A percentile compares a stretch with the other conserved stretches of the same genome.
phyloP scores from a whole-genome alignment of 2,113 vertebrate species.

The Indri indri region DNA sequence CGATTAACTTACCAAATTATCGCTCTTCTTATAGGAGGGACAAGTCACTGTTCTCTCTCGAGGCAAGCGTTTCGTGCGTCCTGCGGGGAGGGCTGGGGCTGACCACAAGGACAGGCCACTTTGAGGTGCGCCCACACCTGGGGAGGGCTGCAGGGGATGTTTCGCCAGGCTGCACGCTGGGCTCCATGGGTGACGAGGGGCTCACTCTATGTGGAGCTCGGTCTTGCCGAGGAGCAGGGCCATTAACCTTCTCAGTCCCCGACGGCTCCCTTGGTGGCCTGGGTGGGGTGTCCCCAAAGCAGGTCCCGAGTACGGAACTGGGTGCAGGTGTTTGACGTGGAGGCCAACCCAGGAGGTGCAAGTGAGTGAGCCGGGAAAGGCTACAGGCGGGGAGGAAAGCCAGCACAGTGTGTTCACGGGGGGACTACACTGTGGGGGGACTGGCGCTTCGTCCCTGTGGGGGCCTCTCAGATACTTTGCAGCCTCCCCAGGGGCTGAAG shows the following conservation, averaged over 20 bases:
- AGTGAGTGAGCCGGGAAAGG: not conserved
- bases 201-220: not conserved
- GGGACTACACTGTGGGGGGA: accelerated
- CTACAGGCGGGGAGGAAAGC: not conserved
- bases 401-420: accelerated
- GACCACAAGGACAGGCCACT: not conserved
- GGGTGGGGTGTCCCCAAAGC: not conserved
- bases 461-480: too few species aligned
- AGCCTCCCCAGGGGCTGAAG: not conserved
- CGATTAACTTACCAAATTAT: constrained; percentile 60
- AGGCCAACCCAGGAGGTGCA: not conserved
- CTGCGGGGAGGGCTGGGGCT: not conserved
- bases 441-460: accelerated
- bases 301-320: not conserved
- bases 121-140: accelerated
- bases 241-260: not conserved
- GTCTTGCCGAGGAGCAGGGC: not conserved
- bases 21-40: constrained; percentile 47
- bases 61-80: not conserved
- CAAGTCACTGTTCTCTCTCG: constrained; percentile 3
- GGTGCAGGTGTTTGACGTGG: too few species aligned
- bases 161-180: not conserved
- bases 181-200: not conserved
- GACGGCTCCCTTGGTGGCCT: not conserved
- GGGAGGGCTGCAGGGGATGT: not conserved